Evolutionary conservation across 2,113 vertebrate genomes (phyloP).

Genomic region (Cryptotis parvus): DNA sequence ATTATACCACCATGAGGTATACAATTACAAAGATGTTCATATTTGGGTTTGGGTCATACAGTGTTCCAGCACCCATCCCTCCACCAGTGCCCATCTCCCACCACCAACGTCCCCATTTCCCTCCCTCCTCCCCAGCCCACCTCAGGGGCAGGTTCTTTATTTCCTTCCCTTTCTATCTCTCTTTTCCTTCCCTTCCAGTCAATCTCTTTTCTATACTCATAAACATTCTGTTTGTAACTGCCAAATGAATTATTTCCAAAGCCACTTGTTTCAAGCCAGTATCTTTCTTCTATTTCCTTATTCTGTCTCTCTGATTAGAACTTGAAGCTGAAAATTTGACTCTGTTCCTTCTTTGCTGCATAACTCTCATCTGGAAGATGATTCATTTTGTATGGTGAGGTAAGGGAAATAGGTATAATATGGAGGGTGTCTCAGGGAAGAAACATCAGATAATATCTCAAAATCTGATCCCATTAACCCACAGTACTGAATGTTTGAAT

Average conservation of each 20-base stretch:
- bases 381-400: background rate
- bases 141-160: too few relatives aligned
- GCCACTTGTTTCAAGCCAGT: background rate
- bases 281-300: background rate
- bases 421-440: background rate
- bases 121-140: too few relatives aligned
- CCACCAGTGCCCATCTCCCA: too few relatives aligned
- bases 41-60: too few relatives aligned
- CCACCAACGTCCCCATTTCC: too few relatives aligned
- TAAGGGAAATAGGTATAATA: background rate
- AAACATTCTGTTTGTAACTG: background rate
- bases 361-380: background rate
- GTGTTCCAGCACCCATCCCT: too few relatives aligned
- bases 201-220: background rate
- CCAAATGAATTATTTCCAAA: background rate
- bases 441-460: background rate
- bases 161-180: too few relatives aligned
- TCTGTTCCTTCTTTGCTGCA: background rate
- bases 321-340: conserved; percentile 4
- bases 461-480: background rate
- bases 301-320: background rate
- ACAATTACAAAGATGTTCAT: too few relatives aligned
- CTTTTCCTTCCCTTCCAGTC: too few relatives aligned
- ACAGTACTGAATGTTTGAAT: background rate
- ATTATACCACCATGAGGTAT: too few relatives aligned